Percentiles rank a stretch among this genome's conserved stretches.
These are phyloP conservation scores for Arizona elegans DNA, from an alignment of 2,113 vertebrate species.

Conservation along the genomic window DNA sequence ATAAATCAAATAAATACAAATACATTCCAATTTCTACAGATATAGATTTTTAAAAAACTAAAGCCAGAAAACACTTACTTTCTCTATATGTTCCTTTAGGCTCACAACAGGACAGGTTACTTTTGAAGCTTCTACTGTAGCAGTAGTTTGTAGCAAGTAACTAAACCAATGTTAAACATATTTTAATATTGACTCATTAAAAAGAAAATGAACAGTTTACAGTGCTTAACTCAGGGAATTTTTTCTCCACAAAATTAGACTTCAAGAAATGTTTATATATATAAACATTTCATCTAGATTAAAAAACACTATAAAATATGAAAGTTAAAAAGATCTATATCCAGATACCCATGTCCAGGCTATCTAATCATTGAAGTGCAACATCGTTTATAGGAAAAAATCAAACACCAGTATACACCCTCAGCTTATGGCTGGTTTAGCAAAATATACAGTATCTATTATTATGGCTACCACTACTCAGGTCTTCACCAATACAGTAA, in stretches of 20 bases:
- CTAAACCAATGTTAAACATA: slow-evolving; percentile 65
- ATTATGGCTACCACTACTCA: neutral
- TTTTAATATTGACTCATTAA: neutral
- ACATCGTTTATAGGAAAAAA: neutral
- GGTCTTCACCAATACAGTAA: neutral
- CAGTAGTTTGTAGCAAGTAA: slow-evolving; percentile 76
- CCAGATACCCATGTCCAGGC: no score
- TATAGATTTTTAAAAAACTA: neutral
- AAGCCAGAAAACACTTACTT: slow-evolving; percentile 60
- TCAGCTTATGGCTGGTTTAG: no score
- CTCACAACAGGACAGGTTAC: slow-evolving; percentile 70
- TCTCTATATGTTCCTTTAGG: slow-evolving; percentile 39
- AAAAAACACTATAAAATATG: no score
- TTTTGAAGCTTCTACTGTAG: slow-evolving; percentile 68
- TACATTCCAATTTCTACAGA: neutral
- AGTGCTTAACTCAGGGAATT: neutral
- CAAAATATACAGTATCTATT: neutral
- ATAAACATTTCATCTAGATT: no score
- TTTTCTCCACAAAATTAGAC: neutral
- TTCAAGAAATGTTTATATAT: neutral
- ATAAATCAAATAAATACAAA: neutral
- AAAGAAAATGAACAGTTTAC: neutral
- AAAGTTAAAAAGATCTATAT: no score
- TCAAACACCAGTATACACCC: no score
- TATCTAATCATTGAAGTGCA: neutral